phyloP scores from a whole-genome alignment of 1,140 invertebrate species.

The Trinorchestia longiramus region DNA sequence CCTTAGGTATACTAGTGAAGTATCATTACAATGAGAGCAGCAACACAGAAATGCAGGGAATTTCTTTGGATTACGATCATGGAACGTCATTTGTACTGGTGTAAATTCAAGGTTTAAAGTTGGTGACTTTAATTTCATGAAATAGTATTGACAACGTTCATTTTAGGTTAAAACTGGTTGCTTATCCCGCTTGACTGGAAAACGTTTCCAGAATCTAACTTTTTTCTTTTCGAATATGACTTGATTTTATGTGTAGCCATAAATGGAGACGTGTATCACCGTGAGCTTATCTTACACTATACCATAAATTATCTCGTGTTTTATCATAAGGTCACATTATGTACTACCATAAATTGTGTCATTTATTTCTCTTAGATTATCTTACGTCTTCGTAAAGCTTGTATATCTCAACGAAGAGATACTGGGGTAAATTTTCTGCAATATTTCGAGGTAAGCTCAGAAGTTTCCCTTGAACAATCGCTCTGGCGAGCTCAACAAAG shows the following conservation, averaged over 20 bases:
- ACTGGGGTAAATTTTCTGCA: not conserved
- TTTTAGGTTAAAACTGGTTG: not conserved
- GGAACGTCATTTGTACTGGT: not conserved
- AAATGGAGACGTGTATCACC: not conserved
- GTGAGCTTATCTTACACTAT: not conserved
- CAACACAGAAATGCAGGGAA: not conserved
- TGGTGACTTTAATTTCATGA: not conserved
- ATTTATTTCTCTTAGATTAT: not conserved
- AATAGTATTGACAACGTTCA: not conserved
- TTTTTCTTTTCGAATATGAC: not conserved
- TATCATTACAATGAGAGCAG: too few relatives aligned
- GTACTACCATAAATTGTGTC: not conserved
- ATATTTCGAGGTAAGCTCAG: not conserved
- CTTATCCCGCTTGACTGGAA: not conserved
- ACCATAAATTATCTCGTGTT: not conserved
- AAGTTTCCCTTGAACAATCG: not conserved
- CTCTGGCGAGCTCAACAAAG: not conserved
- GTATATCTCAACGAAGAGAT: not conserved
- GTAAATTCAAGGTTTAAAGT: not conserved
- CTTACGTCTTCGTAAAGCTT: not conserved
- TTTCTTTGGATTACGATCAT: not conserved
- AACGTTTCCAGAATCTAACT: not conserved
- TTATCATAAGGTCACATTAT: not conserved
- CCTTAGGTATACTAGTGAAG: too few relatives aligned
- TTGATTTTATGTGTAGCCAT: not conserved